Conservation (phyloP, 2,113 vertebrate species). For the Hippolais icterina region DNA sequence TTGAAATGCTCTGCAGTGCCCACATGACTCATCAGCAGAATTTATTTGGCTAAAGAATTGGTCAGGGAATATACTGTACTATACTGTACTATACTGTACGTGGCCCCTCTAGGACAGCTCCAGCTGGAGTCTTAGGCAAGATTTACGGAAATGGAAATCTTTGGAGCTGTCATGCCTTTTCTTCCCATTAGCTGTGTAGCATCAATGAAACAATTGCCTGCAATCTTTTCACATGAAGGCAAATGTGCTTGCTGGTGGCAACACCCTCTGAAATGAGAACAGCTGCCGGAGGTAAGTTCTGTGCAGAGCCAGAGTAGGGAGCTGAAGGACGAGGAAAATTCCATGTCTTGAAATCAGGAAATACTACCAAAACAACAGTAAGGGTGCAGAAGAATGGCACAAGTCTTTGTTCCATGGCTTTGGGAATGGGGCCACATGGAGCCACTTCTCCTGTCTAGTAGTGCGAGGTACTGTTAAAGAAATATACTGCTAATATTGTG, state of each 20-base stretch:
- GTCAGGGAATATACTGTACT: slow-evolving; percentile 48
- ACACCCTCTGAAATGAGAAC: background rate
- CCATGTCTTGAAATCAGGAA: background rate
- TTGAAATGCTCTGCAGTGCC: slow-evolving; percentile 49
- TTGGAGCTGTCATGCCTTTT: background rate
- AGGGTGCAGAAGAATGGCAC: background rate
- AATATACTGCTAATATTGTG: background rate
- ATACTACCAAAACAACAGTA: background rate
- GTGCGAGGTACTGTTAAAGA: background rate
- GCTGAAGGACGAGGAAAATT: background rate
- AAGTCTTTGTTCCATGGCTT: background rate
- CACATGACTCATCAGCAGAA: slow-evolving; percentile 56
- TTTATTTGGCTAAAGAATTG: slow-evolving; percentile 56
- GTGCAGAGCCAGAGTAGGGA: background rate
- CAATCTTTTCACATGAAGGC: background rate
- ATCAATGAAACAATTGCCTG: background rate
- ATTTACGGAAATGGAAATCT: slow-evolving; percentile 61
- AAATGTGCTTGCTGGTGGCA: background rate
- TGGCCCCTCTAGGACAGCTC: slow-evolving; percentile 39
- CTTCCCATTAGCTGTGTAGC: background rate
- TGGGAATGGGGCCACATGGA: background rate
- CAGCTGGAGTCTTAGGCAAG: slow-evolving; percentile 59
- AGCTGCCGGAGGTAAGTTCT: background rate
- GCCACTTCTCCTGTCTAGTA: background rate
- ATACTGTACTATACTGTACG: slow-evolving; percentile 43